Evolutionary conservation across 53 echinoderm and acorn worm species (phyloP).

Genomic region (Paelopatides confundens): DNA sequence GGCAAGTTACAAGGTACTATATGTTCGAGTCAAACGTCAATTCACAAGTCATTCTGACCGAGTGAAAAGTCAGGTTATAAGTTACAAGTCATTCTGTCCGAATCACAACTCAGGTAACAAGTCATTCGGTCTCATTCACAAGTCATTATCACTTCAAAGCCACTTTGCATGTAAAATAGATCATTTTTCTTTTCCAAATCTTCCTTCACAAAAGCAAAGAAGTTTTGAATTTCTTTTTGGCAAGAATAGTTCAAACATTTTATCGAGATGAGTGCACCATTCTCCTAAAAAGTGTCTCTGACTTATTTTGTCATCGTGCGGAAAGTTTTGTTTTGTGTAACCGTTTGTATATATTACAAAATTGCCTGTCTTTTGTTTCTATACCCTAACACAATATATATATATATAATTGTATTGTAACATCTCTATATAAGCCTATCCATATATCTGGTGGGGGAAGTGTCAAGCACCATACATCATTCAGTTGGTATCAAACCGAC

Average conservation of each 20-base stretch:
- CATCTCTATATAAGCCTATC: neutral
- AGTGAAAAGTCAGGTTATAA: too few species aligned
- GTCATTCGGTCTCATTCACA: neutral
- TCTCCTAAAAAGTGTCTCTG: too few species aligned
- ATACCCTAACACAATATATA: neutral
- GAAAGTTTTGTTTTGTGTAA: too few species aligned
- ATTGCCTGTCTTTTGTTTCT: neutral
- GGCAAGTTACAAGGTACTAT: too few species aligned
- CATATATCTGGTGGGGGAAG: neutral
- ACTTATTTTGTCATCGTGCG: too few species aligned
- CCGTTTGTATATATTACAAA: neutral
- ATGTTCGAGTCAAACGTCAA: too few species aligned
- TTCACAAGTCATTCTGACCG: too few species aligned
- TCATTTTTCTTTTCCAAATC: neutral
- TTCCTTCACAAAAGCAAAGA: neutral
- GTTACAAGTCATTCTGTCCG: neutral
- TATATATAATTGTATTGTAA: neutral
- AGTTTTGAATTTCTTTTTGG: neutral
- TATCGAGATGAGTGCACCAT: neutral
- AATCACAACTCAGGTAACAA: neutral
- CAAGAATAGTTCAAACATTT: neutral
- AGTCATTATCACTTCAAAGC: neutral
- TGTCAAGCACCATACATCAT: conserved; percentile 41
- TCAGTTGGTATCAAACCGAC: neutral
- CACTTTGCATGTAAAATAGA: neutral